These are phyloP conservation scores for Cynocephalus volans DNA, from an alignment of 2,113 vertebrate genomes.

Conservation along the genomic window DNA sequence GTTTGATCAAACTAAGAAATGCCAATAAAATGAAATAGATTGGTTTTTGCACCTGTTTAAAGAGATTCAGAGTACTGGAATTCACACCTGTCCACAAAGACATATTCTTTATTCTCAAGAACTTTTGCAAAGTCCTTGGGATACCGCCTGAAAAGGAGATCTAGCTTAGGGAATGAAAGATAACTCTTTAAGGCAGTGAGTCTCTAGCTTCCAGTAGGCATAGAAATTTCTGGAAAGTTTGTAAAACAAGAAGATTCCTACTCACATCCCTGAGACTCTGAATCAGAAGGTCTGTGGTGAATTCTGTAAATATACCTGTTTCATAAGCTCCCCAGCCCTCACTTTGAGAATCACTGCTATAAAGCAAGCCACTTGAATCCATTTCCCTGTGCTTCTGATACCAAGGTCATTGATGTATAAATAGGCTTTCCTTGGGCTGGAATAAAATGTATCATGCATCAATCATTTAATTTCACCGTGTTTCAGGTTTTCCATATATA, in stretches of 20 bases:
- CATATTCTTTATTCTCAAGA: neutral
- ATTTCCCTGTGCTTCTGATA: neutral
- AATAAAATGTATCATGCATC: neutral
- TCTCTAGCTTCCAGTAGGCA: neutral
- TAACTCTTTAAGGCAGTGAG: neutral
- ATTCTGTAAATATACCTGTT: neutral
- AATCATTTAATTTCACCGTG: neutral
- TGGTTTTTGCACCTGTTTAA: neutral
- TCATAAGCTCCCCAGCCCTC: neutral
- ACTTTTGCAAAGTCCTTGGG: neutral
- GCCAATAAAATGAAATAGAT: neutral
- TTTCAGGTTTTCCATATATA: neutral
- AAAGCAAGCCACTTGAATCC: neutral
- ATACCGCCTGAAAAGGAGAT: neutral
- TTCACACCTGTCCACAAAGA: neutral
- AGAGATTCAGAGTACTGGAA: neutral
- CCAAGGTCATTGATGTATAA: neutral
- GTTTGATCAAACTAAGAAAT: neutral
- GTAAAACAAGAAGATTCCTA: neutral
- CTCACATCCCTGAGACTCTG: neutral
- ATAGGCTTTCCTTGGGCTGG: neutral
- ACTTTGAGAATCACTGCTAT: neutral
- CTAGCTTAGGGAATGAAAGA: neutral
- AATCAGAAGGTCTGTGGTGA: neutral
- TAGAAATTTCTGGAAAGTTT: neutral